These are phyloP conservation scores for Cetonia aurata DNA, from an alignment of 2,888 invertebrate species.

Conservation along the genomic window DNA sequence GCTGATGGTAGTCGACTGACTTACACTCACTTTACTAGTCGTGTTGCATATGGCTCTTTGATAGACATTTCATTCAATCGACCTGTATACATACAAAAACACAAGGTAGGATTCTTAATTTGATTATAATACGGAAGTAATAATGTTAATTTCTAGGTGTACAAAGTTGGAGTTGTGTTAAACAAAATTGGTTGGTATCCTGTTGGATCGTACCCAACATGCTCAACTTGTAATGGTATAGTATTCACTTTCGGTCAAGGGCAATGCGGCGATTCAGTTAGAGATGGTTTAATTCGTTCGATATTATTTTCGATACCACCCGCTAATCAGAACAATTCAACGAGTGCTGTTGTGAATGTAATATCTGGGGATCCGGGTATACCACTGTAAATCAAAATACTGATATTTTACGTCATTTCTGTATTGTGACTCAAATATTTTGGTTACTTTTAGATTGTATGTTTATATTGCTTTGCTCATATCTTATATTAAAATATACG, in stretches of 20 bases:
- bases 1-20: slow-evolving; percentile 84
- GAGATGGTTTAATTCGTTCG: slow-evolving; percentile 83
- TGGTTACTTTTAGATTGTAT: slow-evolving; percentile 18
- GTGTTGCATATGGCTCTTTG: slow-evolving; percentile 79
- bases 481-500: slow-evolving; percentile 26
- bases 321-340: slow-evolving; percentile 45
- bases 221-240: slow-evolving; percentile 77
- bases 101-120: slow-evolving; percentile 69
- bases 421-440: slow-evolving; percentile 24
- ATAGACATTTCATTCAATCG: slow-evolving; percentile 86
- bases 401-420: slow-evolving; percentile 1
- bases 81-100: slow-evolving; percentile 81
- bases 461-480: slow-evolving; percentile 31
- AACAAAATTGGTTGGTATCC: slow-evolving; percentile 88
- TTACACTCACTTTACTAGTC: slow-evolving; percentile 84
- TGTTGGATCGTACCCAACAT: slow-evolving; percentile 78
- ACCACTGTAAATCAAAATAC: slow-evolving; percentile 10
- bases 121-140: background rate
- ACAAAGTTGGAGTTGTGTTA: slow-evolving; percentile 85
- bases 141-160: slow-evolving; percentile 70
- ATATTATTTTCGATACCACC: slow-evolving; percentile 76
- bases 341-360: slow-evolving; percentile 40
- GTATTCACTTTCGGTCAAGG: slow-evolving; percentile 83
- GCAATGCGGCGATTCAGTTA: slow-evolving; percentile 76
- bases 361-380: slow-evolving; percentile 29